These are phyloP conservation scores for Vespertilio murinus DNA, from an alignment of 2,797 vertebrate species.

Conservation along the genomic window DNA sequence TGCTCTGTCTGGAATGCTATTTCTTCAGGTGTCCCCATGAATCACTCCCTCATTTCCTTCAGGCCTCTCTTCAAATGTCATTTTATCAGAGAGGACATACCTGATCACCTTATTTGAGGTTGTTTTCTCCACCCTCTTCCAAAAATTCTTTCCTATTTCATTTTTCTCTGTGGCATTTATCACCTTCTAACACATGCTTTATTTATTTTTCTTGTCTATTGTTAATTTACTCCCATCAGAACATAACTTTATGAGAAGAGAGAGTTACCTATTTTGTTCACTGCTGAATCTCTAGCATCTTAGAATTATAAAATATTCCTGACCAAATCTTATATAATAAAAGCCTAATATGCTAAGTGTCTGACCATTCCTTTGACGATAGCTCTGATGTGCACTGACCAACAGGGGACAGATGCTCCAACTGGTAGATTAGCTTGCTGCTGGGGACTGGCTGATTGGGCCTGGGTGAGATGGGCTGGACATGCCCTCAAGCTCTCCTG, in stretches of 20 bases:
- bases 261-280: constrained; percentile 7
- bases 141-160: not conserved
- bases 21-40: not conserved
- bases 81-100: not conserved
- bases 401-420: too few relatives aligned
- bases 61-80: not conserved
- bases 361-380: too few relatives aligned
- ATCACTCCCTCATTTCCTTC: not conserved
- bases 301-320: not conserved
- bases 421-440: too few relatives aligned
- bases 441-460: too few relatives aligned
- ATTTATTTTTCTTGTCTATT: not conserved
- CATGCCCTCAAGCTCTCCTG: too few relatives aligned
- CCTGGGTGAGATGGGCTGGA: too few relatives aligned
- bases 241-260: constrained; percentile 13
- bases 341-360: too few relatives aligned
- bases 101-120: not conserved
- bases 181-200: not conserved
- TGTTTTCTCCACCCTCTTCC: not conserved
- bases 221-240: not conserved
- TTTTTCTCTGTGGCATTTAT: not conserved
- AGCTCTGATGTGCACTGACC: too few relatives aligned
- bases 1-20: not conserved
- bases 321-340: not conserved
- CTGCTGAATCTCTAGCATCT: not conserved